Base-by-base conservation (phyloP, 2,888 invertebrate genomes). In the Brassicogethes aeneus region DNA sequence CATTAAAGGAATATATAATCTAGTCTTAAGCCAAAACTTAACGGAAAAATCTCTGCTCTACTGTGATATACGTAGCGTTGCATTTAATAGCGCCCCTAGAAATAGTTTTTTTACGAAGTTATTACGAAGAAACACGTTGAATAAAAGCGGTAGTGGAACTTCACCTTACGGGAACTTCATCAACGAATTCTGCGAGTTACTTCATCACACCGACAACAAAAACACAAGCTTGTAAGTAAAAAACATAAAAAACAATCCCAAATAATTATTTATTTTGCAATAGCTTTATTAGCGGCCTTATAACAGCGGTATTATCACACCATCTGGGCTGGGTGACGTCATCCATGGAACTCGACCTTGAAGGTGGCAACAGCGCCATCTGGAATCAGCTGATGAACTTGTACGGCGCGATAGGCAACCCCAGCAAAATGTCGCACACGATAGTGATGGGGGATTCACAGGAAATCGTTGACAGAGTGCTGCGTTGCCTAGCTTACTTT, bases 311-410 rank as follows among this genome's bases (percentile, higher is more conserved):
- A 35, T 70, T 93, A 39, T 92, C 92, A 0, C 82, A 92, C 66
- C 93, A 93, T 63, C 75, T 93, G 30, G 91, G 91, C 13, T 93
- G 93, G 93, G 89, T 92, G 41, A 78, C 85, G 17, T 88, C 90
- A 0, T 83, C 55, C 2, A 29, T 12, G 16, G 37, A 45, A 23
- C 32, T 67, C 66, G 39, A 64, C 1, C 56, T 61, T 8, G 17
- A 37, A 35, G 66, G 69, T 46, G 60, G 66, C 41, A 91, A 89
- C 66, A 93, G 92, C 69, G 89, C 90, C 0, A 66, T 92, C 1
- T 91, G 92, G 92, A 88, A 88, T 0, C 93, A 94, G 59, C 73
- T 93, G 46, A 79, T 82, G 17, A 91, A 93, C 62, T 70, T 93
- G 16, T 86, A 84, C 61, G 93, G 90, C n/a, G 85, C 84, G 38